phyloP scores from a whole-genome alignment of 2,797 vertebrate species.

The Xiphorhynchus erythropygius region DNA sequence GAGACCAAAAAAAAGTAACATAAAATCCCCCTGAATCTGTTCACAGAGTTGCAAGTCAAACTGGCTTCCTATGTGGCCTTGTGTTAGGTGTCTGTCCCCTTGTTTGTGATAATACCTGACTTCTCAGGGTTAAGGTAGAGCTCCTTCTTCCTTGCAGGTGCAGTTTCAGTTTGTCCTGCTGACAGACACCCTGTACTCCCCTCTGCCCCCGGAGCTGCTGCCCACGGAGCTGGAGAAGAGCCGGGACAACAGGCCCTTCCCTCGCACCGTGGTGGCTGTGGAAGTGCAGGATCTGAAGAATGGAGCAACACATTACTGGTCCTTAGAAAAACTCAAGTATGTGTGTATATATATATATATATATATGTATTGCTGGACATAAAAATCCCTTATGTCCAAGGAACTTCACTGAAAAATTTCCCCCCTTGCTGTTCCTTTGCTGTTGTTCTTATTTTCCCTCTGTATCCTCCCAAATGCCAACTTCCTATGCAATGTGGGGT shows the following conservation, averaged over 20 bases:
- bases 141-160: conserved; percentile 76
- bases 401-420: neutral
- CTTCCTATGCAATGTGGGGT: neutral
- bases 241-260: conserved; percentile 83
- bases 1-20: neutral
- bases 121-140: neutral
- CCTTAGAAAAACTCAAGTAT: conserved; percentile 96
- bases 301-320: conserved; percentile 97
- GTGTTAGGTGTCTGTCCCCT: neutral
- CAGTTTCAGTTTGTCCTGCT: conserved; percentile 98
- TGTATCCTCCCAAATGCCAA: neutral
- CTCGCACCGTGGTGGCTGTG: conserved; percentile 93
- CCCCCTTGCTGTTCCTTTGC: neutral
- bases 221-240: conserved; percentile 85
- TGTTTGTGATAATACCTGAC: neutral
- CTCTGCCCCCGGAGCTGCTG: conserved; percentile 89
- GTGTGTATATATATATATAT: conserved; percentile 75
- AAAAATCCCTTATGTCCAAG: neutral
- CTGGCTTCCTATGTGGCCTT: accelerated
- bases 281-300: conserved; percentile 98
- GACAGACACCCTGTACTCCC: conserved; percentile 95
- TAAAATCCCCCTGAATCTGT: neutral
- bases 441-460: neutral
- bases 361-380: conserved; percentile 5
- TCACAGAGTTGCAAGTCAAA: neutral